Conservation (phyloP, 2,888 invertebrate species). For the Pollenia griseotomentosa region DNA sequence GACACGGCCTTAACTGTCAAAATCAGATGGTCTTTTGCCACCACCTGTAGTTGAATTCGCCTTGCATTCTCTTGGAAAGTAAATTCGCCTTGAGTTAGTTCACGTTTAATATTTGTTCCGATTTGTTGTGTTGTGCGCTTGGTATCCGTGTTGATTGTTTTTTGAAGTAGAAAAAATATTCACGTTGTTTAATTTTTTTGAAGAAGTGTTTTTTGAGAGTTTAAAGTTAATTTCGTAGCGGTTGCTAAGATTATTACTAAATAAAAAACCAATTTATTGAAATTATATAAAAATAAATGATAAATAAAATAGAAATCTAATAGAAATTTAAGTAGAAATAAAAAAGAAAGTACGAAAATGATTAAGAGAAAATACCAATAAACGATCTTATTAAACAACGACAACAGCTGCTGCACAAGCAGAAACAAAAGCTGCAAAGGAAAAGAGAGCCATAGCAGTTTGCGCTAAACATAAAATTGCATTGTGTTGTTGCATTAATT, state of each 20-base stretch:
- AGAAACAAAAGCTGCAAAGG: conserved; percentile 3
- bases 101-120: conserved; percentile 40
- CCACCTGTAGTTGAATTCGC: background rate
- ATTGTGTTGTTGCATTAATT: conserved; percentile 14
- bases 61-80: background rate
- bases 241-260: conserved; percentile 25
- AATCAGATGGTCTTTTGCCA: too few species aligned
- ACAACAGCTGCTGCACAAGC: conserved; percentile 43
- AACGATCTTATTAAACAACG: conserved; percentile 50
- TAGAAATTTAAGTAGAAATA: conserved; percentile 29
- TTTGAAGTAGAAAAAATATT: background rate
- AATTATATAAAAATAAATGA: conserved; percentile 5
- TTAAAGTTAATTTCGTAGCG: background rate
- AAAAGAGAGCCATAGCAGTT: conserved; percentile 7
- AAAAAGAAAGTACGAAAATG: conserved; percentile 64
- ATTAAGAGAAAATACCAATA: conserved; percentile 39
- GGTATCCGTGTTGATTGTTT: background rate
- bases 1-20: too few species aligned
- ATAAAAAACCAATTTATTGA: conserved; percentile 28
- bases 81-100: conserved; percentile 31
- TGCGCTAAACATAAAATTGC: conserved; percentile 6
- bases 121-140: conserved; percentile 20
- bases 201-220: background rate
- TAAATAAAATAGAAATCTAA: conserved; percentile 19
- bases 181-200: conserved; percentile 31